Evolutionary conservation across 2,113 vertebrate species (phyloP).

Genomic region (Rousettus leschenaultii): DNA sequence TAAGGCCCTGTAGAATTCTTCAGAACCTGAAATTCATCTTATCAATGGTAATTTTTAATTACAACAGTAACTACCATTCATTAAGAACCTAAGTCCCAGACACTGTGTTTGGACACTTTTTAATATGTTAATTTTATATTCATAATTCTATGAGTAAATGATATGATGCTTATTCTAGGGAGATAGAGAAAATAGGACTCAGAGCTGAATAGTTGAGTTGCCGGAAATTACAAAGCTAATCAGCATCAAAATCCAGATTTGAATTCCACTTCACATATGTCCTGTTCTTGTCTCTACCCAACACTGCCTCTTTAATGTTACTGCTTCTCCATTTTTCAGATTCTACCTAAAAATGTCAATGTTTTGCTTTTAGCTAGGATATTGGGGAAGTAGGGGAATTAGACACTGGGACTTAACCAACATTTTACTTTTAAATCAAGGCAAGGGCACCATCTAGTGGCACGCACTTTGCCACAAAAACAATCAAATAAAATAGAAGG

Average conservation of each 20-base stretch:
- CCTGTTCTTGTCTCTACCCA: neutral
- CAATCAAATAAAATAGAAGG: neutral
- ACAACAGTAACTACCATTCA: neutral
- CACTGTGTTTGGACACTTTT: neutral
- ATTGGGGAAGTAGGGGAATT: neutral
- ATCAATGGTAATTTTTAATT: neutral
- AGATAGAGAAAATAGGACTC: neutral
- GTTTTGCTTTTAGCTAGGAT: neutral
- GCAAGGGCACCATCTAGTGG: constrained; percentile 64
- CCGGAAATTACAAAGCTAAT: neutral
- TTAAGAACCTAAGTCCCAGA: neutral
- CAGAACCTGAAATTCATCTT: constrained; percentile 20
- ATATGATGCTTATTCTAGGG: neutral
- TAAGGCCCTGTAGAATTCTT: neutral
- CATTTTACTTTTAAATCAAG: neutral
- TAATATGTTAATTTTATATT: neutral
- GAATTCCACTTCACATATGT: neutral
- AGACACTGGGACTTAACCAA: neutral
- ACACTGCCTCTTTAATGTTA: neutral
- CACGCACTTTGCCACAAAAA: neutral
- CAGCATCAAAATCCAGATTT: neutral
- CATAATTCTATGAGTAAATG: constrained; percentile 33
- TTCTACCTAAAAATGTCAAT: neutral
- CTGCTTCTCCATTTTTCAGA: constrained; percentile 1
- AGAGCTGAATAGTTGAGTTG: neutral